phyloP scores from a whole-genome alignment of 2,888 invertebrate species.

The Portevinia maculata region DNA sequence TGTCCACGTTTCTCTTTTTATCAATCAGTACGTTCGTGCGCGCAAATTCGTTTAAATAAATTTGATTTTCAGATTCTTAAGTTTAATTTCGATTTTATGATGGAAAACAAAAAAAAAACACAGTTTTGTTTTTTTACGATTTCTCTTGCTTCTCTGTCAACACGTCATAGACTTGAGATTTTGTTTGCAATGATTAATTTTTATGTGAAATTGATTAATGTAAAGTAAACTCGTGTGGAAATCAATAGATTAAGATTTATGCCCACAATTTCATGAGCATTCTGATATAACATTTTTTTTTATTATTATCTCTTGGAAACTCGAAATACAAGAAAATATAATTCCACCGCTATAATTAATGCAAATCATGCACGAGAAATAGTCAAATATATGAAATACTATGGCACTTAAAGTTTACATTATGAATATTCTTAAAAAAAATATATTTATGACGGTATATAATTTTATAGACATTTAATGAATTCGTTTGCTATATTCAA shows the following conservation, averaged over 20 bases:
- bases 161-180: not conserved
- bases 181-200: slow-evolving; percentile 46
- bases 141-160: slow-evolving; percentile 3
- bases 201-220: slow-evolving; percentile 61
- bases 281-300: no score
- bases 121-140: slow-evolving; percentile 16
- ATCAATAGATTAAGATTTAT: not conserved
- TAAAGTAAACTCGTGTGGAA: slow-evolving; percentile 18
- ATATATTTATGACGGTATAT: no score
- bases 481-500: no score
- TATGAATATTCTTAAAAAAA: no score
- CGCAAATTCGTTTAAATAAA: slow-evolving; percentile 35
- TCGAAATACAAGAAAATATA: no score
- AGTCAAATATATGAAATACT: no score
- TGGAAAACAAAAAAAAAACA: not conserved
- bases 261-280: no score
- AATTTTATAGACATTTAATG: no score
- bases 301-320: no score
- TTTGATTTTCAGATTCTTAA: slow-evolving; percentile 42
- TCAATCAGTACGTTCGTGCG: slow-evolving; percentile 24
- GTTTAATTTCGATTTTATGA: slow-evolving; percentile 19
- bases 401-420: no score
- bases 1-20: slow-evolving; percentile 3
- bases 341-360: no score
- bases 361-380: no score